phyloP scores from a whole-genome alignment of 2,888 invertebrate genomes.

The Mactromeris polynyma region DNA sequence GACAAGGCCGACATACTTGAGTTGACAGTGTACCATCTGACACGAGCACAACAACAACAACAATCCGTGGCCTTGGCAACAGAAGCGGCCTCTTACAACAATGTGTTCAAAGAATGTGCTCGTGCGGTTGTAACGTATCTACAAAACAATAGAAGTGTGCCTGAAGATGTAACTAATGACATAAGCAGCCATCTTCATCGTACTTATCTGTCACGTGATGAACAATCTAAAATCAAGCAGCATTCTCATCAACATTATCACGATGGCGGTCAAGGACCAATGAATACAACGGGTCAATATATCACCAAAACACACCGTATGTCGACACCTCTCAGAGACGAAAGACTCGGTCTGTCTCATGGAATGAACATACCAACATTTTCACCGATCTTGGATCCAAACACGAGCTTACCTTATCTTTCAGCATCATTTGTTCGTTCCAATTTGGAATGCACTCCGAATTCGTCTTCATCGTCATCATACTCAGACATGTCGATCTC shows the following conservation, averaged over 20 bases:
- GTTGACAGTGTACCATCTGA: not conserved
- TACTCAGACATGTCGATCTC: not conserved
- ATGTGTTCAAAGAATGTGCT: not conserved
- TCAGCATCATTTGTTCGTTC: not conserved
- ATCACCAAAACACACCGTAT: not conserved
- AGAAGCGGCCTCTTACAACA: not conserved
- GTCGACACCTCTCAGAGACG: not conserved
- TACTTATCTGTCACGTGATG: not conserved
- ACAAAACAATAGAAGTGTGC: not conserved
- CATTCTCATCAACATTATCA: not conserved
- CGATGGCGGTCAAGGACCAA: not conserved
- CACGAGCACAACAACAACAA: not conserved
- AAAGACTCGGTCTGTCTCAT: not conserved
- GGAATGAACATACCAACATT: not conserved
- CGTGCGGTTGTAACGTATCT: not conserved
- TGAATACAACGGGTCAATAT: not conserved
- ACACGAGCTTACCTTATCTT: not conserved
- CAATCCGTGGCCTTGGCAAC: not conserved
- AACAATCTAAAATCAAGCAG: not conserved
- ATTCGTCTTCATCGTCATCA: not conserved
- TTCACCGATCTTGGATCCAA: not conserved
- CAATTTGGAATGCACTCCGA: not conserved
- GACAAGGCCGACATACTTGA: slow-evolving; percentile 6
- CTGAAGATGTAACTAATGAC: not conserved
- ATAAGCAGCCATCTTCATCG: not conserved